Conservation (phyloP, 1,140 invertebrate species). For the Harpegnathos saltator region DNA sequence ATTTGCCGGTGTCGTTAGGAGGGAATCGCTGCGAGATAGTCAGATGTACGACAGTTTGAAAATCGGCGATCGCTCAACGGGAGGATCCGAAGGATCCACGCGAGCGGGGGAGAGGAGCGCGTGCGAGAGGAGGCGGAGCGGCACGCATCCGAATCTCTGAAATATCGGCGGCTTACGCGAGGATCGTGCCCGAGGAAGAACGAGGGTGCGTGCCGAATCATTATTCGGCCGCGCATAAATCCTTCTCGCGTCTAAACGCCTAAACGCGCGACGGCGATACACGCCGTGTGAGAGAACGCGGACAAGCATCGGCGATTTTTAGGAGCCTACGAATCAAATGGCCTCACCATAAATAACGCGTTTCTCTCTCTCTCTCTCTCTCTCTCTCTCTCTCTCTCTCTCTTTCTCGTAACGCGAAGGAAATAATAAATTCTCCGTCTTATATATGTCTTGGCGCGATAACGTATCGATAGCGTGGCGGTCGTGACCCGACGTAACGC, state of each 20-base stretch:
- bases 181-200: slow-evolving; percentile 28
- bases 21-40: slow-evolving; percentile 14
- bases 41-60: slow-evolving; percentile 51
- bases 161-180: slow-evolving; percentile 58
- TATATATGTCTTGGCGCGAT: slow-evolving; percentile 32
- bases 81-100: slow-evolving; percentile 28
- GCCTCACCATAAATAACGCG: slow-evolving; percentile 58
- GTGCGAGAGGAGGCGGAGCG: not conserved
- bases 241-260: not conserved
- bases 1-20: slow-evolving; percentile 15
- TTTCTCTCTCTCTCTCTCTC: no score
- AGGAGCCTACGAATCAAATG: slow-evolving; percentile 1
- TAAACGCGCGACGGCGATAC: slow-evolving; percentile 31
- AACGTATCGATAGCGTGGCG: slow-evolving; percentile 11
- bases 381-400: no score
- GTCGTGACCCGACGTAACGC: slow-evolving; percentile 27
- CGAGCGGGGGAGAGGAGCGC: not conserved
- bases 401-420: slow-evolving; percentile 2
- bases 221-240: slow-evolving; percentile 47
- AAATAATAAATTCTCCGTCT: slow-evolving; percentile 58
- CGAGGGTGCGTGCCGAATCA: slow-evolving; percentile 36
- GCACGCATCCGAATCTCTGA: slow-evolving; percentile 29
- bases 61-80: slow-evolving; percentile 47
- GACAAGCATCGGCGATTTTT: slow-evolving; percentile 13
- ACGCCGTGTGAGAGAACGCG: slow-evolving; percentile 48